phyloP scores from a whole-genome alignment of 2,113 vertebrate species.

The Urocynchramus pylzowi region DNA sequence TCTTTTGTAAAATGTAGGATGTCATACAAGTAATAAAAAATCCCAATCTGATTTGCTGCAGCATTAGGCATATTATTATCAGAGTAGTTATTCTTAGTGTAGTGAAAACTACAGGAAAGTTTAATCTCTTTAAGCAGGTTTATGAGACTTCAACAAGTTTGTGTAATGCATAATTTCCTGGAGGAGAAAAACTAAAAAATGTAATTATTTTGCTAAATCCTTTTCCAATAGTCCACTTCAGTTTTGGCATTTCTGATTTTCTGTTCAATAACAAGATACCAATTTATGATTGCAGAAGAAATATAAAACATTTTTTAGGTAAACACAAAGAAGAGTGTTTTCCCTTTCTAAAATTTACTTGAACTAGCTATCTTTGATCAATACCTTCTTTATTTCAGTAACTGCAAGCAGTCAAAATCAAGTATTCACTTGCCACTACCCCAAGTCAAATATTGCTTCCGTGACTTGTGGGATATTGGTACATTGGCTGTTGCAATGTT shows the following conservation, averaged over 20 bases:
- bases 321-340: not conserved
- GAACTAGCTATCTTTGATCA: not conserved
- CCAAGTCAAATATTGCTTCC: not conserved
- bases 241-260: not conserved
- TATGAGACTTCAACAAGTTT: not conserved
- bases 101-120: not conserved
- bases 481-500: not conserved
- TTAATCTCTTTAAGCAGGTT: not conserved
- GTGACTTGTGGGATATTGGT: not conserved
- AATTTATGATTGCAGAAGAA: not conserved
- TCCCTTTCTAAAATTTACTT: not conserved
- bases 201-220: not conserved
- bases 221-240: not conserved
- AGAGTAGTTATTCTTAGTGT: not conserved
- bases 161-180: not conserved
- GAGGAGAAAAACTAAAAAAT: not conserved
- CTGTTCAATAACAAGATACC: not conserved
- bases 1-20: not conserved
- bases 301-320: not conserved
- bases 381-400: not conserved
- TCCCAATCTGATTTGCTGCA: not conserved
- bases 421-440: not conserved
- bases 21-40: not conserved
- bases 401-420: not conserved
- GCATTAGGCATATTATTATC: not conserved